phyloP scores from a whole-genome alignment of 53 echinoderm and acorn worm genomes.

The Echinometra lucunter region DNA sequence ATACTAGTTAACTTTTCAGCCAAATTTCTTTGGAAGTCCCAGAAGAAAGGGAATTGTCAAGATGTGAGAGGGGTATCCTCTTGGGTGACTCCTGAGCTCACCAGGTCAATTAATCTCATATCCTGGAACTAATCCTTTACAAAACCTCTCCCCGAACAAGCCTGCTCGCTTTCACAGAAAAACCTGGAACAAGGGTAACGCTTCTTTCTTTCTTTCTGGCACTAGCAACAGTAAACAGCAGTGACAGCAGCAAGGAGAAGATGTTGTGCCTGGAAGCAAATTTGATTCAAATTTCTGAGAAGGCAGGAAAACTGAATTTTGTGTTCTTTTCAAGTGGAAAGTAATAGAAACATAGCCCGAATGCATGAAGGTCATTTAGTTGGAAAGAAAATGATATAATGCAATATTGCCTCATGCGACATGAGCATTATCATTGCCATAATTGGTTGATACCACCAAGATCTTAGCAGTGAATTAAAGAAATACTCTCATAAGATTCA shows the following conservation, averaged over 20 bases:
- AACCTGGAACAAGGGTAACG: neutral
- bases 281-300: conserved; percentile 21
- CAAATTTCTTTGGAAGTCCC: too few species aligned
- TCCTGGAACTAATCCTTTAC: conserved; percentile 60
- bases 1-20: too few species aligned
- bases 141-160: neutral
- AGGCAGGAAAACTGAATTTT: conserved; percentile 12
- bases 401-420: neutral
- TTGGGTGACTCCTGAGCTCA: conserved; percentile 3
- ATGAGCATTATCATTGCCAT: too few species aligned
- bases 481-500: too few species aligned
- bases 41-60: neutral
- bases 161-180: conserved; percentile 34
- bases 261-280: neutral
- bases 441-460: neutral
- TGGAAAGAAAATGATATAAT: neutral
- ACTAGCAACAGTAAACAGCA: neutral
- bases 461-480: neutral
- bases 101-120: conserved; percentile 60
- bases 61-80: conserved; percentile 18
- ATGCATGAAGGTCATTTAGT: neutral
- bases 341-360: neutral
- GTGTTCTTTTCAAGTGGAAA: neutral
- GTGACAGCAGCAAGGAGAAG: too few species aligned
- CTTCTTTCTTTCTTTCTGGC: neutral